These are phyloP conservation scores for Tapirus terrestris DNA, from an alignment of 2,113 vertebrate genomes.

Conservation along the genomic window DNA sequence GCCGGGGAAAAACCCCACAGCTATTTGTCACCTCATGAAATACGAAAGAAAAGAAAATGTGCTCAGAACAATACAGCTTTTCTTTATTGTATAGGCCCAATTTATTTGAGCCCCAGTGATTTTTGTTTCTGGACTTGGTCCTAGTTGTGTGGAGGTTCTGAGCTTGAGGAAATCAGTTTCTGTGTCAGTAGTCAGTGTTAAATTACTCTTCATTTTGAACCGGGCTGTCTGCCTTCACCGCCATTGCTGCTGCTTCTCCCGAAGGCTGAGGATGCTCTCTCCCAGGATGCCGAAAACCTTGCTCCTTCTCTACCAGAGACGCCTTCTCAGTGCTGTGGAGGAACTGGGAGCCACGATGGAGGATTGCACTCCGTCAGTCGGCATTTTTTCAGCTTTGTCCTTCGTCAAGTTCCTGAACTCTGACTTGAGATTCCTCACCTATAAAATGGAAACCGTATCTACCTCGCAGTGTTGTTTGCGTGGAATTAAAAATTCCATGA, in stretches of 20 bases:
- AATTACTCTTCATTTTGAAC: not conserved
- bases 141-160: not conserved
- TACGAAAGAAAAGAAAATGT: conserved; percentile 53
- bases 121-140: not conserved
- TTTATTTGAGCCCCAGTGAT: not conserved
- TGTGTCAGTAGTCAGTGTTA: not conserved
- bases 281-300: not conserved
- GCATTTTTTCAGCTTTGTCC: not conserved
- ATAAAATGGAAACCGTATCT: not conserved
- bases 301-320: not conserved
- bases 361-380: not conserved
- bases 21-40: conserved; percentile 58
- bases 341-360: accelerated
- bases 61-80: conserved; percentile 71
- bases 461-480: not conserved
- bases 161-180: not conserved
- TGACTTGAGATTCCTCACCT: not conserved
- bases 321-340: not conserved
- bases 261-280: not conserved
- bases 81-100: conserved; percentile 10
- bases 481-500: not conserved
- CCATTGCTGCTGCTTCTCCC: not conserved
- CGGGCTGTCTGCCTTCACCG: not conserved
- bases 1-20: not conserved
- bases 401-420: not conserved